Base-by-base conservation (phyloP, 2,113 vertebrate genomes). In the Rhabdomys dilectus region DNA sequence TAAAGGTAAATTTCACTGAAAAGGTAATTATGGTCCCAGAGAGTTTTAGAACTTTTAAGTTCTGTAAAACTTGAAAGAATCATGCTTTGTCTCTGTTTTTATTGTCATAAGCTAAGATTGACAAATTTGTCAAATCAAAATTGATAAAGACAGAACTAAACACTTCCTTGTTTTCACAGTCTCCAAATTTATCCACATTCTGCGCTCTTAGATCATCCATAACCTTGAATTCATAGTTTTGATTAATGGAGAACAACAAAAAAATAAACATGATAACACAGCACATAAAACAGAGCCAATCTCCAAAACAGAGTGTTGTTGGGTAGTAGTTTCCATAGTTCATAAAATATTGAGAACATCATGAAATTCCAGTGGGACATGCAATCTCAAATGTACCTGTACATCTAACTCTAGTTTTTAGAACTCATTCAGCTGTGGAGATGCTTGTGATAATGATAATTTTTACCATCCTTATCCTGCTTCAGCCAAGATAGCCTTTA, bases 201-300 rank as follows among this genome's bases (percentile, higher is more conserved):
- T 91, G 24, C 15, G 3, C 5, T 91, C 70, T 4, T 77, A n/a
- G 88, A 5, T 94, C 22, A 26, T 81, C 51, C 9, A 53, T 42
- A n/a, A 85, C 29, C 95, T 93, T 82, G 87, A 88, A 81, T 84
- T 62, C 76, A 58, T 96, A 88, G 86, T 56, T 66, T 88, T 92
- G 80, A 95, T 39, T 75, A 48, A 81, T 91, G 31, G 62, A 51
- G 70, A 34, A 78, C 62, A 82, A 70, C 68, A 56, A 90, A 64
- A 64, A 89, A 8, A 75, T 48, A 76, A 81, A n/a, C 11, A 95
- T 94, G 88, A 82, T 73, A 96, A 60, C 17, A 1, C 26, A 29
- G 17, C 31, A 87, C 24, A 51, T 36, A 84, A 93, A 92, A 13
- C 13, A 39, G 42, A 48, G 7, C 7, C 31, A 36, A 21, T 36